These are phyloP conservation scores for Coenobita brevimanus DNA, from an alignment of 1,140 invertebrate genomes.

Conservation along the genomic window DNA sequence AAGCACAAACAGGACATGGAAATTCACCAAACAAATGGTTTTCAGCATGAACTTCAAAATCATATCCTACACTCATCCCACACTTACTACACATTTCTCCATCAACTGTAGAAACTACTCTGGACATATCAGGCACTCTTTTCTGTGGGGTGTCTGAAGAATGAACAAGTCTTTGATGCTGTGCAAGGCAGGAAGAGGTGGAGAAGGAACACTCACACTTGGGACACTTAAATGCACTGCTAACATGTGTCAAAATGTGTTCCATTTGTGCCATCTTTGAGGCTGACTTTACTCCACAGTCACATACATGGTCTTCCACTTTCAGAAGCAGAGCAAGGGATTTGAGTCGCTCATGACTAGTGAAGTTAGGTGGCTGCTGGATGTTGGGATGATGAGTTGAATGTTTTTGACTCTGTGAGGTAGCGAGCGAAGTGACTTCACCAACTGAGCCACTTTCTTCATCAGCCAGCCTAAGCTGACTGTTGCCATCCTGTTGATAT, in stretches of 20 bases:
- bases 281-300: slow-evolving; percentile 11
- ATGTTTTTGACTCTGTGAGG: background rate
- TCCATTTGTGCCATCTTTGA: slow-evolving; percentile 29
- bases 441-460: background rate
- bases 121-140: background rate
- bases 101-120: background rate
- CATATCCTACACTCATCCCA: background rate
- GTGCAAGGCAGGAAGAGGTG: slow-evolving; percentile 33
- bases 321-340: background rate
- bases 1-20: slow-evolving; percentile 42
- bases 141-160: background rate
- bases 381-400: background rate
- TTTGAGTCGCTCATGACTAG: background rate
- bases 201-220: slow-evolving; percentile 39
- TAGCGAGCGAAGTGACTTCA: background rate
- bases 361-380: background rate
- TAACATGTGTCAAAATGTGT: slow-evolving; percentile 32
- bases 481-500: too few species aligned
- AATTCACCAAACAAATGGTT: slow-evolving; percentile 29
- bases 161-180: slow-evolving; percentile 44
- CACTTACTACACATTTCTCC: slow-evolving; percentile 10
- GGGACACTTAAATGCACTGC: slow-evolving; percentile 35
- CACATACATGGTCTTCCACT: slow-evolving; percentile 13
- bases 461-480: too few species aligned
- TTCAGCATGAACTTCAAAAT: slow-evolving; percentile 10